A percentile compares a stretch with the other conserved stretches of the same genome.
phyloP scores from a whole-genome alignment of 1,140 invertebrate species.

The Cryptotermes secundus region DNA sequence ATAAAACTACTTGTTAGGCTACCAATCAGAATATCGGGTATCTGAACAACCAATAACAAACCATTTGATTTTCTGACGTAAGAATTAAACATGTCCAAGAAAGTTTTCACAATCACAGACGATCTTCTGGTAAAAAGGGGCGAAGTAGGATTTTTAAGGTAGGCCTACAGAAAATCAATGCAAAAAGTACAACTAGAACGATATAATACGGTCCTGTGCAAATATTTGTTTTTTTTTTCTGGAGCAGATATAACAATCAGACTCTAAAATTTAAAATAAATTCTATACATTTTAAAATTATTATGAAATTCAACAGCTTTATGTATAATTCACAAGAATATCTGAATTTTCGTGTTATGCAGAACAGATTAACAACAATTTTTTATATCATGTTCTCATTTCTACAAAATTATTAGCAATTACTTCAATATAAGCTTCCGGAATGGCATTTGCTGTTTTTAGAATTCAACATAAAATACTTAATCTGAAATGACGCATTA shows the following conservation, averaged over 20 bases:
- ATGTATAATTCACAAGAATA: no score
- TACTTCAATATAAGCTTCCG: no score
- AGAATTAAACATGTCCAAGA: not conserved
- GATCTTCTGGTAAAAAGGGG: not conserved
- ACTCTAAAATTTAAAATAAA: no score
- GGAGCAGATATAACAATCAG: not conserved
- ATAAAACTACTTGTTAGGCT: not conserved
- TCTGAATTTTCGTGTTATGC: no score
- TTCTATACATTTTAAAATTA: no score
- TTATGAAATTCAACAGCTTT: no score
- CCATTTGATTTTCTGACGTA: not conserved
- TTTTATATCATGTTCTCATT: no score
- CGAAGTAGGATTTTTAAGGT: not conserved
- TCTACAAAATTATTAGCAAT: no score
- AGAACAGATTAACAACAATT: no score
- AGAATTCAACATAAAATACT: not conserved
- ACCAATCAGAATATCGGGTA: not conserved
- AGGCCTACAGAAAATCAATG: not conserved
- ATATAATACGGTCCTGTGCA: no score
- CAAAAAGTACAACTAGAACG: not conserved
- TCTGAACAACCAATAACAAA: not conserved
- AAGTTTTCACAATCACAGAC: not conserved
- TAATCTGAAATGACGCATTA: not conserved
- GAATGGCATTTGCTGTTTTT: no score
- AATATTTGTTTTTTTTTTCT: not conserved